Evolutionary conservation across 2,888 invertebrate species (phyloP).

Genomic region (Zonitis immaculata): DNA sequence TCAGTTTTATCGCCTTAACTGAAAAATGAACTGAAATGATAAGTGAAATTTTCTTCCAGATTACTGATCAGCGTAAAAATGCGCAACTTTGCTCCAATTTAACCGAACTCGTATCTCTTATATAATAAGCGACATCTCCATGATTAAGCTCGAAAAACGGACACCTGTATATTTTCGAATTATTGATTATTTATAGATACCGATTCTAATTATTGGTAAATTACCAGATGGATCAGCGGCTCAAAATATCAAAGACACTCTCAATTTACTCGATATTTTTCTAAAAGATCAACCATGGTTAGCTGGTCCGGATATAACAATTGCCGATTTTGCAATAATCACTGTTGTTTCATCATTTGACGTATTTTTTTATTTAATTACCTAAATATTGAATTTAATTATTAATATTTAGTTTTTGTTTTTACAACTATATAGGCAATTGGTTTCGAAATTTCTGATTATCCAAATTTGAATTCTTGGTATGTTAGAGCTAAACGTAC

Average conservation of each 20-base stretch:
- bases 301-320: conserved; percentile 63
- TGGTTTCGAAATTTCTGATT: conserved; percentile 53
- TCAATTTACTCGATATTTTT: conserved; percentile 56
- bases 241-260: conserved; percentile 55
- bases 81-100: too few species aligned
- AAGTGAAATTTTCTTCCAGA: too few species aligned
- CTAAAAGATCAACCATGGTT: conserved; percentile 59
- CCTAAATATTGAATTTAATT: neutral
- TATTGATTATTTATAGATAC: conserved; percentile 32
- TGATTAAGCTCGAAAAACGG: too few species aligned
- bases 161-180: too few species aligned
- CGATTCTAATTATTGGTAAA: conserved; percentile 27
- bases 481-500: conserved; percentile 60
- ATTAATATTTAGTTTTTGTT: neutral
- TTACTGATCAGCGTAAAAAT: too few species aligned
- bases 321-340: conserved; percentile 64
- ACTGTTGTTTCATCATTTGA: conserved; percentile 59
- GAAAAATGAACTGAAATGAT: too few species aligned
- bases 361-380: conserved; percentile 41
- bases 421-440: conserved; percentile 36
- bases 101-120: too few species aligned
- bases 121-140: too few species aligned
- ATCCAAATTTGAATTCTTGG: conserved; percentile 60
- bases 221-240: conserved; percentile 28
- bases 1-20: too few species aligned